Conservation (phyloP, 2,113 vertebrate species). For the Hemiscyllium ocellatum region DNA sequence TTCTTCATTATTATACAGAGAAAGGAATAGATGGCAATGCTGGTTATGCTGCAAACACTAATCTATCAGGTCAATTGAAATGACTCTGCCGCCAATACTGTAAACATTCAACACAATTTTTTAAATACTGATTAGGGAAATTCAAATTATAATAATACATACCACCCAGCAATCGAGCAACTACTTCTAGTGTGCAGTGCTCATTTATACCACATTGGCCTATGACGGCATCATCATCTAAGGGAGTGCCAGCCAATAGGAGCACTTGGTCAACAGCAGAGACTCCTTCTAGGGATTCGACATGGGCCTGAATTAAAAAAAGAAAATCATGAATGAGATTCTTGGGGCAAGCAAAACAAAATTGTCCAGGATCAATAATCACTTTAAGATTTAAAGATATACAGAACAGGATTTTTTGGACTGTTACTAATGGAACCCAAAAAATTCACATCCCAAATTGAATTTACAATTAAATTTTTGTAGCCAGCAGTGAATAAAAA, state of each 20-base stretch:
- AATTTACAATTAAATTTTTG: too few species aligned
- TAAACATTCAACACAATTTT: background rate
- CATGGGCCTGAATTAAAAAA: constrained; percentile 50
- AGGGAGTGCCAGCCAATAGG: constrained; percentile 59
- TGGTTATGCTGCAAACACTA: background rate
- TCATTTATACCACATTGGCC: constrained; percentile 59
- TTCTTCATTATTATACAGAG: too few species aligned
- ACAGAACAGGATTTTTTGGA: background rate
- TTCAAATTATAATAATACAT: constrained; percentile 35
- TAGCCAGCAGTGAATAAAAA: too few species aligned
- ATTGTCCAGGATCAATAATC: background rate
- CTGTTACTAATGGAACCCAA: too few species aligned
- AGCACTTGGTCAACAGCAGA: constrained; percentile 62
- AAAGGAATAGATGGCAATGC: background rate
- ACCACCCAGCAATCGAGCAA: constrained; percentile 67
- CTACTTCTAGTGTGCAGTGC: constrained; percentile 62
- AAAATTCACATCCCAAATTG: too few species aligned
- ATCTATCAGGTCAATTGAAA: background rate
- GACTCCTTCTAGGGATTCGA: constrained; percentile 62
- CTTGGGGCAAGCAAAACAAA: too few species aligned
- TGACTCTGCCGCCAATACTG: background rate
- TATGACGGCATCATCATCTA: constrained; percentile 57
- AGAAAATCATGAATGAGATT: background rate
- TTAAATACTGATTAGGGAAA: background rate
- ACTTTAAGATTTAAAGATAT: background rate